Evolutionary conservation across 2,113 vertebrate genomes (phyloP).

Genomic region (Pandion haliaetus): DNA sequence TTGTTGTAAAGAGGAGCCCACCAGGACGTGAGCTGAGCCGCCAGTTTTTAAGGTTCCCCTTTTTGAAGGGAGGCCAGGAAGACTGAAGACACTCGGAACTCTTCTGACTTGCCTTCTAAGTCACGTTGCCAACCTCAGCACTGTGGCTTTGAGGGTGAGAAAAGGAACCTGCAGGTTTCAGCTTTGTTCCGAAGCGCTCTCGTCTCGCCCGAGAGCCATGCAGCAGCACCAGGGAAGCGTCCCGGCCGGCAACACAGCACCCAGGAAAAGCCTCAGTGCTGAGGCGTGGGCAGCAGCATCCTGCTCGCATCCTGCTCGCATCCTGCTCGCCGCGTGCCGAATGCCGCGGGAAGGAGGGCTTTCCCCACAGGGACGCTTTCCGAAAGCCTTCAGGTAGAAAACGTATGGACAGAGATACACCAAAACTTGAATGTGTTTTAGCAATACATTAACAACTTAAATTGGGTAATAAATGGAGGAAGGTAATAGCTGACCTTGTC

Average conservation of each 20-base stretch:
- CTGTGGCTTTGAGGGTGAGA: fast-evolving
- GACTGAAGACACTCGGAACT: neutral
- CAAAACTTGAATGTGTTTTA: neutral
- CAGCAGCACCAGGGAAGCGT: too few species aligned
- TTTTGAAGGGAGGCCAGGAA: neutral
- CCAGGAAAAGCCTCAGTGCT: neutral
- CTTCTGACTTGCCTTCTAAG: neutral
- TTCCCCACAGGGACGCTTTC: neutral
- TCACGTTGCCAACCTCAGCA: neutral
- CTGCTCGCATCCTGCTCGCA: neutral
- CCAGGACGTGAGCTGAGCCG: neutral
- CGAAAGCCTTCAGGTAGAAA: neutral
- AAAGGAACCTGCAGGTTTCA: fast-evolving
- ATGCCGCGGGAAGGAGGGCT: fast-evolving
- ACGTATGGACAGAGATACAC: fast-evolving
- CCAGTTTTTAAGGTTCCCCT: neutral
- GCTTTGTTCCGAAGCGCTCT: neutral
- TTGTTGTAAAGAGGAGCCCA: neutral
- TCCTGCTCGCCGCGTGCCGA: neutral
- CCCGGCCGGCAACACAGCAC: fast-evolving
- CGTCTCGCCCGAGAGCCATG: fast-evolving
- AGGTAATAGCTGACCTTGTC: neutral
- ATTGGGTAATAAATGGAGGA: fast-evolving
- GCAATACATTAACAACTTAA: neutral
- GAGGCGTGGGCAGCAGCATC: neutral